A percentile compares a stretch with the other conserved stretches of the same genome.
Conservation (phyloP, 2,113 vertebrate species). For the Alexandromys fortis region DNA sequence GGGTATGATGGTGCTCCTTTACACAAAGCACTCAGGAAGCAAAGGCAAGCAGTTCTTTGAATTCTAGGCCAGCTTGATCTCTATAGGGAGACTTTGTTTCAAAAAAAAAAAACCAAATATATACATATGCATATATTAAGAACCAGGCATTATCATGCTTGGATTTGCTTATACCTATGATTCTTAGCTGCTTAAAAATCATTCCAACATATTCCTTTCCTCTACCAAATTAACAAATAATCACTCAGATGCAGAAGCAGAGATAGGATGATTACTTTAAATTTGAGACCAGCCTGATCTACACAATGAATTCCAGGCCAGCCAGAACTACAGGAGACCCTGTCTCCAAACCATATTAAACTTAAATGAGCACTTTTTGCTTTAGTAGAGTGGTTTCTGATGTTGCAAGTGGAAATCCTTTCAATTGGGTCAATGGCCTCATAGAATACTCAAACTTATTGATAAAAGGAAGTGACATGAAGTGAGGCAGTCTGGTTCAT, state of each 20-base stretch:
- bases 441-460: neutral
- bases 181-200: slow-evolving; percentile 46
- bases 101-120: neutral
- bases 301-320: neutral
- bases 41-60: neutral
- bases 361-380: neutral
- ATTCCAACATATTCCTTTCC: neutral
- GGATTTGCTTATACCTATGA: slow-evolving; percentile 25
- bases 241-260: neutral
- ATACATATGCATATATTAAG: neutral
- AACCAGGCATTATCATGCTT: neutral
- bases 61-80: neutral
- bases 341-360: neutral
- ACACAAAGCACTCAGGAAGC: neutral
- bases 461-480: neutral
- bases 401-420: neutral
- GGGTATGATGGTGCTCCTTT: neutral
- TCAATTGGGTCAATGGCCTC: neutral
- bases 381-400: neutral
- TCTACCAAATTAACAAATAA: slow-evolving; percentile 18
- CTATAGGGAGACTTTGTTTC: neutral
- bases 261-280: neutral
- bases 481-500: neutral
- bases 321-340: neutral
- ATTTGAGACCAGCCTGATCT: neutral